Base-by-base conservation (phyloP, 2,797 vertebrate genomes). In the Catharus ustulatus region DNA sequence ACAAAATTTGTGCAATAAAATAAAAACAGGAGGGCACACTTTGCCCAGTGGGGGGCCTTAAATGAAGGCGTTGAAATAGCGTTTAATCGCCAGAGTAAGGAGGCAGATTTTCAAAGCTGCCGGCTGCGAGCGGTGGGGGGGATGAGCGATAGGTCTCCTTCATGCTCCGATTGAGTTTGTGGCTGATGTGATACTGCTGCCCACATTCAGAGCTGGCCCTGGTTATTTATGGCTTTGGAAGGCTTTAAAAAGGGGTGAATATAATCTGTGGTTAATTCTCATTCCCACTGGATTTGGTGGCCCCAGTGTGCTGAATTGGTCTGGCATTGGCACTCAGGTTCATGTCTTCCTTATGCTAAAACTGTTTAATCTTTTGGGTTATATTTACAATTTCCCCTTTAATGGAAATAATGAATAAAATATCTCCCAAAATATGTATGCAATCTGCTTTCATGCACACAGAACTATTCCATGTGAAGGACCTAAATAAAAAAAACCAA, bases 1-100 rank as follows among this genome's bases (percentile, higher is more conserved):
- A 71, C 57, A n/a, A 79, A 88, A 90, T 92, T 79, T 64, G 64
- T 77, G 85, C 86, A 87, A 58, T 94, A 91, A 93, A 94, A 79
- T 91, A 71, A 93, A 94, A 94, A 59, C 6, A 7, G 63, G 80
- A 94, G 90, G 87, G 81, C 85, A 84, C 63, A 9, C 54, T 94
- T 91, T 57, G 57, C 71, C 14, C 87, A 8, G 1, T 30, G 71
- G 85, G 93, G 73, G 63, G 27, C 45, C 95, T 69, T 74, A 84
- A 91, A 91, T 74, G 77, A 87, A 93, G 63, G 67, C 29, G 0
- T 36, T 82, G 80, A 58, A 90, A 42, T 38, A 79, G 57, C 10
- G 0, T 79, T 96, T 94, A 94, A 96, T 94, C 95, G 94, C 71
- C 71, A 76, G 84, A 15, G 38, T 87, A 94, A 97, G 61, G 74